Base-by-base conservation (phyloP, 2,888 invertebrate species). In the Sussaba pulchella region DNA sequence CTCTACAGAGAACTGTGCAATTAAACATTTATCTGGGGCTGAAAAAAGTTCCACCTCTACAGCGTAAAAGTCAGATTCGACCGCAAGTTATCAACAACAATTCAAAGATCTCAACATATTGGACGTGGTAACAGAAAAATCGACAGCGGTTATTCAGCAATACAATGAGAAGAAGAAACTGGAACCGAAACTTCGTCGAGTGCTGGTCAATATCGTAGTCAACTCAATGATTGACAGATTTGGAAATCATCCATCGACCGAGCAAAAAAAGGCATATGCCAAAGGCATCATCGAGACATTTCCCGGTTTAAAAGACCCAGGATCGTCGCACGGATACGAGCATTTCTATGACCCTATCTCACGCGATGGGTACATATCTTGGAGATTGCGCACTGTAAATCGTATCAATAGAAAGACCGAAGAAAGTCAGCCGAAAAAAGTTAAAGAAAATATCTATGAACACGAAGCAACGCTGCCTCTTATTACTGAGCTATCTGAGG, bases 361-460 rank as follows among this genome's bases (percentile, higher is more conserved):
- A 19, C 74, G 81, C 57, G 31, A 63, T 52, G 82, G 82, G 19
- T 83, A 63, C 14, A 43, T 78, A 45, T 41, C 78, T 2, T 83
- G 81, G 80, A 26, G 81, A 41, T 39, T 81, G 10, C 71, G 79
- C 43, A 83, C 82, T 10, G 12, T 83, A 17, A 83, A 83, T 39
- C 66, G 82, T 12, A 76, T n/a, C n/a, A n/a, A n/a, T n/a, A n/a
- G n/a, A n/a, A n/a, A n/a, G n/a, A n/a, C n/a, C n/a, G n/a, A n/a
- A n/a, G n/a, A n/a, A n/a, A n/a, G 21, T 31, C 26, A 17, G 14
- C 54, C 39, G 9, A 31, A 47, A 43, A 41, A 19, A n/a, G n/a
- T n/a, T n/a, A n/a, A n/a, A n/a, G n/a, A n/a, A n/a, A n/a, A n/a
- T n/a, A n/a, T n/a, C n/a, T n/a, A n/a, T n/a, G n/a, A n/a, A n/a